Conservation (phyloP, 2,113 vertebrate species). For the Syrmaticus mikado region DNA sequence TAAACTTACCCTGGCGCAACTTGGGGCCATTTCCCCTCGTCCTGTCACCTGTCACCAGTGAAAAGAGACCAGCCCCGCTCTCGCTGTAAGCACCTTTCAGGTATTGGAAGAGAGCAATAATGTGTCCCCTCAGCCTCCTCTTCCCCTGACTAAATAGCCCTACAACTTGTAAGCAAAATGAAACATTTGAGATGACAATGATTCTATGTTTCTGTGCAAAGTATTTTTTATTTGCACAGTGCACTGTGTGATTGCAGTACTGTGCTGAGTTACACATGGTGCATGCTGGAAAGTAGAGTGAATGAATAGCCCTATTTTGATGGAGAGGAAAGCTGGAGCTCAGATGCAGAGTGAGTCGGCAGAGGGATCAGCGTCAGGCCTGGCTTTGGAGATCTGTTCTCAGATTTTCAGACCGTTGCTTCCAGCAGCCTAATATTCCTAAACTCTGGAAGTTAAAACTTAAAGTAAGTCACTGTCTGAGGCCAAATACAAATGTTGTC, state of each 20-base stretch:
- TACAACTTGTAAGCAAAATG: neutral
- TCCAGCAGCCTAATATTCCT: neutral
- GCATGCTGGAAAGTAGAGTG: neutral
- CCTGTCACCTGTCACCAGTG: too few relatives aligned
- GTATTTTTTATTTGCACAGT: neutral
- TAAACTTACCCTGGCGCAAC: too few relatives aligned
- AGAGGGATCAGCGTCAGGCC: neutral
- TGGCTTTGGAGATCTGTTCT: neutral
- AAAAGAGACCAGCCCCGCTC: too few relatives aligned
- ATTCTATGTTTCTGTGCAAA: neutral
- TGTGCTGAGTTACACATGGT: neutral
- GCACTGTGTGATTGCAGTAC: neutral
- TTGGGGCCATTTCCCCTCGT: too few relatives aligned
- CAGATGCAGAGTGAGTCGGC: neutral
- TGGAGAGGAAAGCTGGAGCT: neutral
- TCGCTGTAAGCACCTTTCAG: too few relatives aligned
- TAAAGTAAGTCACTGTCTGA: neutral
- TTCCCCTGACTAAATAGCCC: neutral
- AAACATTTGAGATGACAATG: neutral
- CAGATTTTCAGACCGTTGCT: neutral
- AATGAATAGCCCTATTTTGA: neutral
- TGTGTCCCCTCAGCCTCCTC: too few relatives aligned
- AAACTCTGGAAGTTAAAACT: neutral
- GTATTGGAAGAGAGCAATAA: too few relatives aligned
- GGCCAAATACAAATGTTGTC: slow-evolving; percentile 30